Base-by-base conservation (phyloP, 92 coral and sea anemone species). In the Umimayanthus chanpuru region DNA sequence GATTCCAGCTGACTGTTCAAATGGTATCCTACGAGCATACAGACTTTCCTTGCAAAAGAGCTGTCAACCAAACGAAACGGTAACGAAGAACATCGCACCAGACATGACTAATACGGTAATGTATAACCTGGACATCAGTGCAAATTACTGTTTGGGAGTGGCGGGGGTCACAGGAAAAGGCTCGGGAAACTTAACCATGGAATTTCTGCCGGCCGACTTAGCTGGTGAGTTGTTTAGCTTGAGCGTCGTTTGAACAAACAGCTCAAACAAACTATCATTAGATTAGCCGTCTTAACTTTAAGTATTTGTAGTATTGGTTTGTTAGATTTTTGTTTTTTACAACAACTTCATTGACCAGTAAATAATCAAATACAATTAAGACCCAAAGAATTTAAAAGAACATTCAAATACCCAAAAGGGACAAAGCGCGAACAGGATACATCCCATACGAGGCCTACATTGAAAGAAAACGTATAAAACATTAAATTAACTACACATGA, bases 101-200 rank as follows among this genome's bases (percentile, higher is more conserved):
- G 44, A 80, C 18, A 14, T 20, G 18, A 26, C 40, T 9, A 16
- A 28, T 26, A 66, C 72, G 6, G 28, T 55, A 29, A 58, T 80
- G n/a, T 47, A 80, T 50, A 15, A 29, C 25, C 15, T 80, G 40
- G 84, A 55, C 38, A 30, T 80, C 28, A 55, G 29, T 15, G 72
- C 84, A 80, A 55, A 80, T 43, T 80, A 80, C 72, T 80, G 84
- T 29, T 28, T 80, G 39, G 84, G 84, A 12, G 84, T 80, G 44
- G 25, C 44, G 70, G 84, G 71, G 29, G 5, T 55, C 71, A 56
- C 84, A 58, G 30, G 44, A 4, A 80, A 53, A 55, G 84, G 84
- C 8, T 14, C 50, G 0, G 84, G 84, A 55, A 80, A 80, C 71
- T 21, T 20, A 30, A 53, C 84, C 43, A 55, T 32, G 84, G 84